These are phyloP conservation scores for Meandrina meandrites DNA, from an alignment of 92 coral and sea anemone genomes.

Conservation along the genomic window DNA sequence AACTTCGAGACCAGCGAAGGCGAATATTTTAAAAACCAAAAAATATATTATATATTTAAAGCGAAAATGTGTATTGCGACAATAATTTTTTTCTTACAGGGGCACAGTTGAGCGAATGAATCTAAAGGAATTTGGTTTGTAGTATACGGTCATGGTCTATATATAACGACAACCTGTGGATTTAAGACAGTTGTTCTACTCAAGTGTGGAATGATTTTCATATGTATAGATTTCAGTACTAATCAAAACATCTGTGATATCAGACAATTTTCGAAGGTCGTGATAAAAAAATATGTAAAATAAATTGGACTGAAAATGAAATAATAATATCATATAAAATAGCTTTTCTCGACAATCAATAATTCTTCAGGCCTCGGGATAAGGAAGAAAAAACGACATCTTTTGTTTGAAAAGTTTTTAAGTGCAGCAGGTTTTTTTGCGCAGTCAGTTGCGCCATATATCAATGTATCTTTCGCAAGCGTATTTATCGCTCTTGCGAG, in stretches of 20 bases:
- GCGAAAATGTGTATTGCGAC: background rate
- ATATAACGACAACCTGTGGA: conserved; percentile 14
- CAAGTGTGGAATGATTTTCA: conserved; percentile 14
- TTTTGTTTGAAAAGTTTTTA: background rate
- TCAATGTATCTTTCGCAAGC: conserved; percentile 34
- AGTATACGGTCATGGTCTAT: background rate
- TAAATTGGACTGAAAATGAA: background rate
- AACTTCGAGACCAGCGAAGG: background rate
- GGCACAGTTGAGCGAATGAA: background rate
- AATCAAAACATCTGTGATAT: conserved; percentile 9
- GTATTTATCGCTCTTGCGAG: conserved; percentile 24
- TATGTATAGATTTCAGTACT: conserved; percentile 7
- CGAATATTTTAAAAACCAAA: background rate
- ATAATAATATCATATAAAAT: background rate
- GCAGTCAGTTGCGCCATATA: conserved; percentile 17
- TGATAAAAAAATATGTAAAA: background rate
- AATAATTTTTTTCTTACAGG: background rate
- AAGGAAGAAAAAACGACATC: background rate
- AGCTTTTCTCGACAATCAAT: background rate
- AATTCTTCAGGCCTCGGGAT: background rate
- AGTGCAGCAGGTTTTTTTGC: conserved; percentile 33
- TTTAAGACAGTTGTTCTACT: conserved; percentile 3
- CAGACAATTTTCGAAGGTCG: background rate
- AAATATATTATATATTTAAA: background rate
- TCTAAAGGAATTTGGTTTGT: conserved; percentile 32